Evolutionary conservation across 2,797 vertebrate species (phyloP).

Genomic region (Meriones psammophilus): DNA sequence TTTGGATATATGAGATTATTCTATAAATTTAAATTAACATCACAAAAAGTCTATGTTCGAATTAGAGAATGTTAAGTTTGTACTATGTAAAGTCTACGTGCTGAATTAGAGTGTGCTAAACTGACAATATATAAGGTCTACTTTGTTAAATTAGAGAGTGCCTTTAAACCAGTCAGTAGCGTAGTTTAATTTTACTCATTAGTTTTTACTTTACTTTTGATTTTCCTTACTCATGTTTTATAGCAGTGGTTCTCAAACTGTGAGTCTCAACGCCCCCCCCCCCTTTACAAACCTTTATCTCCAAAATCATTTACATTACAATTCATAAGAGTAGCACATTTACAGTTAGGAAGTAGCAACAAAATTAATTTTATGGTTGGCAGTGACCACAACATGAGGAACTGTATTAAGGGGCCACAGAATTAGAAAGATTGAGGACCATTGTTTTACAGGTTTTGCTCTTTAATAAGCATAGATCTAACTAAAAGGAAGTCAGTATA

Average conservation of each 20-base stretch:
- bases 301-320: neutral
- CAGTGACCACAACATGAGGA: neutral
- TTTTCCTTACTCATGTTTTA: slow-evolving; percentile 45
- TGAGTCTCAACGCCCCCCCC: neutral
- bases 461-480: neutral
- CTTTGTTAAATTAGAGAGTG: slow-evolving; percentile 2
- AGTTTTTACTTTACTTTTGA: slow-evolving; percentile 13
- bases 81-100: neutral
- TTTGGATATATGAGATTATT: neutral
- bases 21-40: slow-evolving; percentile 46
- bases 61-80: neutral
- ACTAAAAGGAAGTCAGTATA: neutral
- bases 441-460: neutral
- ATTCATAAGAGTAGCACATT: neutral
- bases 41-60: neutral
- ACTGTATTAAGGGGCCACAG: neutral
- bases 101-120: neutral
- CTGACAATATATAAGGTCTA: neutral
- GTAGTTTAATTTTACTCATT: neutral
- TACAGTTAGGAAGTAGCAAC: neutral
- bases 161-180: neutral
- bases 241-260: neutral
- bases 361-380: neutral
- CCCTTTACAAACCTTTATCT: neutral
- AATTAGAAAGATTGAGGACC: neutral